Percentiles rank a stretch among this genome's conserved stretches.
These are phyloP conservation scores for Cyprinodon brontotheroides DNA, from an alignment of 2,113 vertebrate species.

Conservation along the genomic window DNA sequence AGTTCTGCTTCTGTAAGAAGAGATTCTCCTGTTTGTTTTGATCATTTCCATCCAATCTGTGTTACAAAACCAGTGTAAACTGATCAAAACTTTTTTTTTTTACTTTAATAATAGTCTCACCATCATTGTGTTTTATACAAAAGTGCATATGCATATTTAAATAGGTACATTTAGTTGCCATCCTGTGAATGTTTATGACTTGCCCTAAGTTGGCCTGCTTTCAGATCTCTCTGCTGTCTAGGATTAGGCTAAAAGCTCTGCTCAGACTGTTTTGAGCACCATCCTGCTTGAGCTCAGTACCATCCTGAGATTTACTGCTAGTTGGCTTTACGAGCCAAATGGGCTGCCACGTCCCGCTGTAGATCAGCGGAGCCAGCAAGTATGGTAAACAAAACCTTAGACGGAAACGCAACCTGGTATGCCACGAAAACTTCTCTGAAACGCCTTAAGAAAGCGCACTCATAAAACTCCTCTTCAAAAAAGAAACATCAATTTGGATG, in stretches of 20 bases:
- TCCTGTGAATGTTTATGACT: background rate
- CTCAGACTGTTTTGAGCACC: constrained; percentile 37
- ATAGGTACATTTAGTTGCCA: background rate
- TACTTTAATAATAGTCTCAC: background rate
- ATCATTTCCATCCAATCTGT: background rate
- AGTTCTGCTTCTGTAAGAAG: background rate
- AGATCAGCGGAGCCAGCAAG: constrained; percentile 21
- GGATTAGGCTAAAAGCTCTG: constrained; percentile 70
- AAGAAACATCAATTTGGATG: constrained; percentile 22
- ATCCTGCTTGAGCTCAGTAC: constrained; percentile 41
- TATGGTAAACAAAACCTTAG: constrained; percentile 3
- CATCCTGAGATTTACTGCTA: constrained; percentile 53
- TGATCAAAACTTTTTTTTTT: rapidly evolving
- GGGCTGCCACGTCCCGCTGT: constrained; percentile 15
- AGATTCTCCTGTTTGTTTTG: background rate
- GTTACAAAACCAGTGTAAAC: background rate
- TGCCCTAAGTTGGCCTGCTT: constrained; percentile 48
- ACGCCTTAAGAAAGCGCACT: constrained; percentile 27
- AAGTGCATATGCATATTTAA: background rate
- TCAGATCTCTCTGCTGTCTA: constrained; percentile 55
- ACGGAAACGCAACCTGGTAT: constrained; percentile 1
- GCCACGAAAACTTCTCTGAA: constrained; percentile 20
- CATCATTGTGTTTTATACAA: background rate
- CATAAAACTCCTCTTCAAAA: constrained; percentile 21
- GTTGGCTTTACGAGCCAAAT: constrained; percentile 36